Base-by-base conservation (phyloP, 2,888 invertebrate species). In the Elegia similella region DNA sequence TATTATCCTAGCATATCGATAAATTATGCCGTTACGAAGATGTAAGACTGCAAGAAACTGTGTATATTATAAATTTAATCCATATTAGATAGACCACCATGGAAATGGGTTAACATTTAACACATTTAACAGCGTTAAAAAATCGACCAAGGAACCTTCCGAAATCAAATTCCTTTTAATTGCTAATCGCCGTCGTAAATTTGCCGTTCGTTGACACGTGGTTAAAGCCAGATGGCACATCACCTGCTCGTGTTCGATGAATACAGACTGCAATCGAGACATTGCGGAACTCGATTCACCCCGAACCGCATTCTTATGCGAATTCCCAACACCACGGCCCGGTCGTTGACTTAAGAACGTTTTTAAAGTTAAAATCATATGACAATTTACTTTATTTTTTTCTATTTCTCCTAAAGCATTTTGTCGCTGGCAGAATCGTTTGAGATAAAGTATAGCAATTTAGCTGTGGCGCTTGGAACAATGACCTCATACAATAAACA, bases 401-500 rank as follows among this genome's bases (percentile, higher is more conserved):
- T 5, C 32, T 16, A 16, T 10, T 29, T 34, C 17, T 10, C 38
- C 17, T 29, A 38, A 47, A 38, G 50, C 43, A 53, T 16, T 50
- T 42, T 7, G 23, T 32, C 17, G 42, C 38, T 42, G 34, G 47
- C 48, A 46, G 46, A 55, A 56, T 54, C 56, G 52, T 52, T 59
- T 48, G 48, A 59, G 57, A 66, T 65, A 55, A 57, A 64, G 67
- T 72, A 72, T 63, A 72, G 71, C 76, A 82, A 82, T 82, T 82
- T 76, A 72, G 67, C 64, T 64, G 75, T 73, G 76, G 79, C 78
- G 79, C 78, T 78, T 80, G 74, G 84, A 84, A 86, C 88, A 84
- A 86, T 82, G 88, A 89, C 84, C 88, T 82, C 79, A 78, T 76
- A 75, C 71, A 77, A 76, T 82, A 77, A 75, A 79, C 72, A 75